These are phyloP conservation scores for Glyphotaelius pellucidus DNA, from an alignment of 2,888 invertebrate species.

Conservation along the genomic window DNA sequence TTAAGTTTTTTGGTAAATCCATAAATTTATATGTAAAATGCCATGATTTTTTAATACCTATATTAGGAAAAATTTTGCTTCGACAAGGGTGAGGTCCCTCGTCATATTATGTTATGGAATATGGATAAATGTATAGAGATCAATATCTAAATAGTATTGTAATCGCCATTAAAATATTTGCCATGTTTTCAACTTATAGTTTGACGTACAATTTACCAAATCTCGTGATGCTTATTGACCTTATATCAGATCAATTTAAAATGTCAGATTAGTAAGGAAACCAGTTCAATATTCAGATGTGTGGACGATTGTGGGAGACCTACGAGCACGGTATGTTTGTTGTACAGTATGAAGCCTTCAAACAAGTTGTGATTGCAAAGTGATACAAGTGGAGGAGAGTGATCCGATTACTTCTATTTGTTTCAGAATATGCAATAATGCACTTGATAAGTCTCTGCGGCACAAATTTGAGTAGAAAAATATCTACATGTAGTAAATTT, in stretches of 20 bases:
- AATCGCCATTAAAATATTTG: constrained; percentile 9
- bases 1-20: background rate
- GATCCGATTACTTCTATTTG: background rate
- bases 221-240: background rate
- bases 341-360: background rate
- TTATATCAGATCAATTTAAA: background rate
- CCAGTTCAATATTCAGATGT: background rate
- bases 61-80: constrained; percentile 12
- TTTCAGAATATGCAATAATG: background rate
- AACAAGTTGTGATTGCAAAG: background rate
- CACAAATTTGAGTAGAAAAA: background rate
- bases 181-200: constrained; percentile 6
- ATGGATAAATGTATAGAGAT: background rate
- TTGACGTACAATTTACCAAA: background rate
- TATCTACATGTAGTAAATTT: background rate
- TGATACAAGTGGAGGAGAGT: background rate
- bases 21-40: constrained; percentile 2
- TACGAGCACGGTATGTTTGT: background rate
- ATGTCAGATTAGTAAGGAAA: background rate
- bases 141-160: background rate
- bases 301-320: background rate
- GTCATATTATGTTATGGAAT: background rate
- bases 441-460: background rate
- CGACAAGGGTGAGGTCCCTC: background rate
- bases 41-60: background rate